These are phyloP conservation scores for Macquaria australasica DNA, from an alignment of 2,113 vertebrate species.

Conservation along the genomic window DNA sequence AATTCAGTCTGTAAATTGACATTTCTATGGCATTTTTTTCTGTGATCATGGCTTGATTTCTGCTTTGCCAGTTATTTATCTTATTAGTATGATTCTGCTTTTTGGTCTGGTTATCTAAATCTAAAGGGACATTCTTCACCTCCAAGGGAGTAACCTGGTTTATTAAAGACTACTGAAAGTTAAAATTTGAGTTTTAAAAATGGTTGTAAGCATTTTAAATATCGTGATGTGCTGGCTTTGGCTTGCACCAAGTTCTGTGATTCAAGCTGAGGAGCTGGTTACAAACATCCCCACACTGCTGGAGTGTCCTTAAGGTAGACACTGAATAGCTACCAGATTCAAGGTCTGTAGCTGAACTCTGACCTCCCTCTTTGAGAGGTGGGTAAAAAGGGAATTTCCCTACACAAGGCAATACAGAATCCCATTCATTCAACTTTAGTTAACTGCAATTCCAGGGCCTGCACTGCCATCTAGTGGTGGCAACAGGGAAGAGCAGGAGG, in stretches of 20 bases:
- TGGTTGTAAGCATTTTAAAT: neutral
- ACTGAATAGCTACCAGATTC: neutral
- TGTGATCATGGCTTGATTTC: neutral
- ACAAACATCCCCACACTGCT: neutral
- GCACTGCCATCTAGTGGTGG: constrained; percentile 66
- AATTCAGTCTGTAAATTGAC: neutral
- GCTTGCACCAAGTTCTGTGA: neutral
- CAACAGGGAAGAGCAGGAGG: neutral
- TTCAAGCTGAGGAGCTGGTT: neutral
- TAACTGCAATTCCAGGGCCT: constrained; percentile 14
- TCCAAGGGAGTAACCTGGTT: neutral
- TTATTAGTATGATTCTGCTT: neutral
- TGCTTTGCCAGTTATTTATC: neutral
- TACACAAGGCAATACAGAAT: constrained; percentile 11
- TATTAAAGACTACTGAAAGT: neutral
- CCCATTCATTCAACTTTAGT: constrained; percentile 33
- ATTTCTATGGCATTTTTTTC: neutral
- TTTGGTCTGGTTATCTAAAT: neutral
- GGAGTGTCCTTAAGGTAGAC: neutral
- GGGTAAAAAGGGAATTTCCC: constrained; percentile 33
- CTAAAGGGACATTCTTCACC: neutral
- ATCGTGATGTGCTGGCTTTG: neutral
- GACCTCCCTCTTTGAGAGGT: constrained; percentile 23
- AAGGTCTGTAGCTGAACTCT: constrained; percentile 35
- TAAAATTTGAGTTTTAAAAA: neutral